Percentiles rank a stretch among this genome's conserved stretches.
Evolutionary conservation across 2,888 invertebrate genomes (phyloP).

Genomic region (Luperina nickerlii): DNA sequence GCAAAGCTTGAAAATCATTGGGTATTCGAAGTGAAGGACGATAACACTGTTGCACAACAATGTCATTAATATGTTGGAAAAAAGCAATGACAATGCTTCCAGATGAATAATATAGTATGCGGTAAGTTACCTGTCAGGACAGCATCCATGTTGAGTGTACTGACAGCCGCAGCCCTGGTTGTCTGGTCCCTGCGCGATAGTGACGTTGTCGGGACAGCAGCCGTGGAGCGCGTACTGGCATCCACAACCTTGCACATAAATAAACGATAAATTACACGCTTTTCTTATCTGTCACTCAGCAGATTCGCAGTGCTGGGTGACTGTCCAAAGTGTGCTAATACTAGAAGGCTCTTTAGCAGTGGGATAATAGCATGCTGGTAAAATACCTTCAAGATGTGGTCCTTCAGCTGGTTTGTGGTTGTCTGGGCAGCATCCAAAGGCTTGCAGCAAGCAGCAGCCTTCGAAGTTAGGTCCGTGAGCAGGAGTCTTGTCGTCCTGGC

Average conservation of each 20-base stretch:
- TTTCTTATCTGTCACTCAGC: background rate
- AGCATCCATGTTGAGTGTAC: constrained; percentile 94
- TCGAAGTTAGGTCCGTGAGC: constrained; percentile 95
- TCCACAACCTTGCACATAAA: constrained; percentile 91
- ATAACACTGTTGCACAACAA: background rate
- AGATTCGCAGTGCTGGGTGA: background rate
- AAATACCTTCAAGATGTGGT: constrained; percentile 92
- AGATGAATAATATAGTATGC: background rate
- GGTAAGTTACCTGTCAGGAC: constrained; percentile 92
- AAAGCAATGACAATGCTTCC: background rate
- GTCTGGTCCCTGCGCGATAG: constrained; percentile 94
- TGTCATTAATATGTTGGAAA: background rate
- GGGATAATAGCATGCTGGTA: background rate
- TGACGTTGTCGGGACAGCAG: constrained; percentile 96
- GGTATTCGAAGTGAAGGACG: background rate
- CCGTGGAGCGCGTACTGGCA: constrained; percentile 94
- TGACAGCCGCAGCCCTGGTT: constrained; percentile 96
- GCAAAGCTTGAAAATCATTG: background rate
- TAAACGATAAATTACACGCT: background rate
- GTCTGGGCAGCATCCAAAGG: constrained; percentile 97
- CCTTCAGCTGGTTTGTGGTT: constrained; percentile 95
- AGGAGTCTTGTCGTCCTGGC: constrained; percentile 95
- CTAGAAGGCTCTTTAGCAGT: background rate
- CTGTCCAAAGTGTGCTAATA: background rate
- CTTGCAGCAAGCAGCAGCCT: constrained; percentile 94